These are phyloP conservation scores for Crossocerus cetratus DNA, from an alignment of 2,888 invertebrate species.

Conservation along the genomic window DNA sequence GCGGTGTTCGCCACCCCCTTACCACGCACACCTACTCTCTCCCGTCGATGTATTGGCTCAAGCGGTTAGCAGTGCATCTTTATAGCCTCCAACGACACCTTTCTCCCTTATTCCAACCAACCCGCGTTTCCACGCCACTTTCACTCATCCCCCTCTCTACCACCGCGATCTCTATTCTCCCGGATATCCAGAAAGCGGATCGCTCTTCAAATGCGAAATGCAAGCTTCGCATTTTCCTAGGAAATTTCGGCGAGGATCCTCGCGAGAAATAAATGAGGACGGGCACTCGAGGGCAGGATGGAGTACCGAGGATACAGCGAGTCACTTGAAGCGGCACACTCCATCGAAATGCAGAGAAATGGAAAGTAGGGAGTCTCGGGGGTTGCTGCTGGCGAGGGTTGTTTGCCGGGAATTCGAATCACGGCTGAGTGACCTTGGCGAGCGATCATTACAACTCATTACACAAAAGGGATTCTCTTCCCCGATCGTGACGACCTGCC, in stretches of 20 bases:
- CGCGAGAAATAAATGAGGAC: no score
- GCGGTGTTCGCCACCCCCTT: constrained; percentile 43
- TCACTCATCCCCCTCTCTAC: no score
- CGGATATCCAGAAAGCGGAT: no score
- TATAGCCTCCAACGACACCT: no score
- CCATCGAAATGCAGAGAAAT: constrained; percentile 22
- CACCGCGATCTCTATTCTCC: no score
- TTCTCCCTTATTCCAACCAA: no score
- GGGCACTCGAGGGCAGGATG: no score
- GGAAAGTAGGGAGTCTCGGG: constrained; percentile 28
- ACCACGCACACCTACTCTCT: constrained; percentile 31
- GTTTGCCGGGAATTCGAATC: constrained; percentile 35
- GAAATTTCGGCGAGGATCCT: no score
- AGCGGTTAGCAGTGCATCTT: constrained; percentile 3
- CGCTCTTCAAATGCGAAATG: no score
- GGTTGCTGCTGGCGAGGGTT: constrained; percentile 32
- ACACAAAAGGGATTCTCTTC: constrained; percentile 50
- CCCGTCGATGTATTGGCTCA: constrained; percentile 6
- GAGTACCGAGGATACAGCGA: no score
- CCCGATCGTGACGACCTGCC: constrained; percentile 29
- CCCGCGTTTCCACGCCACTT: no score
- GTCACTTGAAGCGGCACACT: constrained; percentile 2
- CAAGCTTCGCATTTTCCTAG: no score
- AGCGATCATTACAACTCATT: constrained; percentile 58
- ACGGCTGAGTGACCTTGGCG: constrained; percentile 50